phyloP scores from a whole-genome alignment of 1,140 invertebrate species.

The Conus betulinus region DNA sequence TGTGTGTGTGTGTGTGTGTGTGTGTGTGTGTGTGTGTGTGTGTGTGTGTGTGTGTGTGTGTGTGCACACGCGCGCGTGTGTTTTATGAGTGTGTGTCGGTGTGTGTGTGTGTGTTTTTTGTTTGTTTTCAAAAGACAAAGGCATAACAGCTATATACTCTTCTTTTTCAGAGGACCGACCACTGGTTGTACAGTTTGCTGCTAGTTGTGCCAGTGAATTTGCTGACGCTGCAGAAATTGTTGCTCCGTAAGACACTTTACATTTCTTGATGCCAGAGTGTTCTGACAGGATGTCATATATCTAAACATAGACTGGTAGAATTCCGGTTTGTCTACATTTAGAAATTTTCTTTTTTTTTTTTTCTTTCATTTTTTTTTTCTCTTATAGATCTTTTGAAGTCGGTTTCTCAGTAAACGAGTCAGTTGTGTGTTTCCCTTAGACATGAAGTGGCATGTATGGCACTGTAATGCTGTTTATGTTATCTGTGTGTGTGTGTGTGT shows the following conservation, averaged over 20 bases:
- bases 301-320: neutral
- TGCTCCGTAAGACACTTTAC: slow-evolving; percentile 81
- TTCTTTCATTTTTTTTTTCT: no score
- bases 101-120: neutral
- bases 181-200: slow-evolving; percentile 95
- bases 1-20: neutral
- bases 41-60: neutral
- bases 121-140: no score
- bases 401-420: neutral
- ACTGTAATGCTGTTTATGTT: no score
- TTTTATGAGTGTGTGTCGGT: neutral
- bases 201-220: slow-evolving; percentile 89
- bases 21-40: neutral
- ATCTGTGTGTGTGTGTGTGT: no score
- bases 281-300: neutral
- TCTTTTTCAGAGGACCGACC: slow-evolving; percentile 83
- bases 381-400: no score
- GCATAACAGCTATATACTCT: no score
- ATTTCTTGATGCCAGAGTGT: neutral
- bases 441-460: no score
- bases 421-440: no score
- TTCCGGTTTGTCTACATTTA: slow-evolving; percentile 29
- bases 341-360: neutral
- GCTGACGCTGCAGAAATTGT: slow-evolving; percentile 89
- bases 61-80: neutral